Conservation (phyloP, 2,797 vertebrate species). For the Tragopan temminckii region DNA sequence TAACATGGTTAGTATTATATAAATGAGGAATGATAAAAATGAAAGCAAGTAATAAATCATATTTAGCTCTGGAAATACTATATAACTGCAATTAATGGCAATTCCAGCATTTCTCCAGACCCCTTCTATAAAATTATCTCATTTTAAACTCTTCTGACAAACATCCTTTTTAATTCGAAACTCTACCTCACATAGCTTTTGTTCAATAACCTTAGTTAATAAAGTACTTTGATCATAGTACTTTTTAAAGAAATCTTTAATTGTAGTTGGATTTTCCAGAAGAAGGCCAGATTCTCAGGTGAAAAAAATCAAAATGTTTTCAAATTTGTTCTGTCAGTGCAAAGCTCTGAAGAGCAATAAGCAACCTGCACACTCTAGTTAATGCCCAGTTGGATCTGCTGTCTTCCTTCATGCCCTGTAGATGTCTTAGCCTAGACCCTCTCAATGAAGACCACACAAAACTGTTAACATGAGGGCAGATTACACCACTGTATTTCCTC, state of each 20-base stretch:
- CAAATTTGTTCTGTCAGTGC: not conserved
- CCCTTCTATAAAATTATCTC: not conserved
- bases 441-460: not conserved
- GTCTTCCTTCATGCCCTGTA: not conserved
- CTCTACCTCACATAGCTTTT: constrained; percentile 3
- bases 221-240: not conserved
- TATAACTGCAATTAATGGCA: not conserved
- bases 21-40: constrained; percentile 49
- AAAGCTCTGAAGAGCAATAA: not conserved
- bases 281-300: not conserved
- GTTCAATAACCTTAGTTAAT: not conserved
- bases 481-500: not conserved
- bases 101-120: constrained; percentile 5
- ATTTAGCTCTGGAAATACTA: constrained; percentile 34
- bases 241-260: not conserved
- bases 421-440: not conserved
- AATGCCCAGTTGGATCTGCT: not conserved
- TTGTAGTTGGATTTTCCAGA: not conserved
- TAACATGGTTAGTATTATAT: constrained; percentile 10
- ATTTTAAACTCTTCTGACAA: constrained; percentile 41
- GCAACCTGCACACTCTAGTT: not conserved
- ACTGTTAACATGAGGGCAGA: not conserved
- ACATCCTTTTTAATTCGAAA: constrained; percentile 9
- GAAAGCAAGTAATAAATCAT: constrained; percentile 50
- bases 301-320: constrained; percentile 3